Conservation (phyloP, 2,113 vertebrate species). For the Trematomus loennbergii region DNA sequence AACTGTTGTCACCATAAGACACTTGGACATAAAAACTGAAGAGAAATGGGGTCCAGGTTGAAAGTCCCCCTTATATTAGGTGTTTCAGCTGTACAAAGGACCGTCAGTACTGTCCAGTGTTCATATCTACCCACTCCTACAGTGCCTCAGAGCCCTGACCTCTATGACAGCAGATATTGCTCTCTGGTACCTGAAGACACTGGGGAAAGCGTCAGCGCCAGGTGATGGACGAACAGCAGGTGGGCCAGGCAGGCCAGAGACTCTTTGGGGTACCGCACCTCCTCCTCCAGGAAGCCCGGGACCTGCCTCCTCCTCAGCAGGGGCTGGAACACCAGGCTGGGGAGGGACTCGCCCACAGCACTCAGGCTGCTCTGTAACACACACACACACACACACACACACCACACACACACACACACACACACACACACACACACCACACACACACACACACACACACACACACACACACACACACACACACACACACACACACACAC, state of each 20-base stretch:
- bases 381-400: conserved; percentile 8
- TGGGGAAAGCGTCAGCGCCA: conserved; percentile 88
- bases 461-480: conserved; percentile 7
- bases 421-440: conserved; percentile 5
- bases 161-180: rapidly evolving
- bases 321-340: conserved; percentile 75
- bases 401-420: background rate
- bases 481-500: background rate
- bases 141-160: background rate
- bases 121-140: background rate
- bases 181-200: conserved; percentile 88
- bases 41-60: too few species aligned
- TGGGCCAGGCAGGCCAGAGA: conserved; percentile 92
- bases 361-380: conserved; percentile 58
- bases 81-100: conserved; percentile 9
- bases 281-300: conserved; percentile 88
- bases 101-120: background rate
- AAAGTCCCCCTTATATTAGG: background rate
- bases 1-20: too few species aligned
- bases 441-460: background rate
- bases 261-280: conserved; percentile 86
- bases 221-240: conserved; percentile 92
- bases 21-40: too few species aligned
- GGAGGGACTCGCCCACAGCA: conserved; percentile 77
- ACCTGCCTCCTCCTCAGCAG: conserved; percentile 76